phyloP scores from a whole-genome alignment of 2,888 invertebrate genomes.

The Plutella xylostella region DNA sequence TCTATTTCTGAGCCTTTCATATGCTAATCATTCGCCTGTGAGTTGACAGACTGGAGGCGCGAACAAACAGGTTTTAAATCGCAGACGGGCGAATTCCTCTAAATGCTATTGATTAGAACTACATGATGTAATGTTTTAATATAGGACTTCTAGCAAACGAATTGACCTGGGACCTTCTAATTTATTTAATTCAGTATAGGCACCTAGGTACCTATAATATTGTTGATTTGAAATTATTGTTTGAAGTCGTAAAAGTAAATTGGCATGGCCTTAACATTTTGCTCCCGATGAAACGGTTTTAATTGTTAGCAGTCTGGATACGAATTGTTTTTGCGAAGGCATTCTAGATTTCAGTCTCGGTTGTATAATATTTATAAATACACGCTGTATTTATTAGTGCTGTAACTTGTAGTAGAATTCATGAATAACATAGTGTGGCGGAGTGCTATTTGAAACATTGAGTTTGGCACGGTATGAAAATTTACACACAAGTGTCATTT shows the following conservation, averaged over 20 bases:
- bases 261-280: conserved; percentile 15
- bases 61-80: too few relatives aligned
- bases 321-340: too few relatives aligned
- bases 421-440: too few relatives aligned
- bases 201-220: not conserved
- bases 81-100: too few relatives aligned
- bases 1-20: conserved; percentile 20
- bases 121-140: not conserved
- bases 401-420: too few relatives aligned
- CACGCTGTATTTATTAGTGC: too few relatives aligned
- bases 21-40: conserved; percentile 10
- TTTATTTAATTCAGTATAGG: not conserved
- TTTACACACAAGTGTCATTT: too few relatives aligned
- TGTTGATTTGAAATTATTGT: conserved; percentile 15
- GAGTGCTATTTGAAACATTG: too few relatives aligned
- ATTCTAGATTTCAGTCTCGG: too few relatives aligned
- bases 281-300: conserved; percentile 11
- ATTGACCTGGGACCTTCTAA: conserved; percentile 4
- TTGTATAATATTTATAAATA: too few relatives aligned
- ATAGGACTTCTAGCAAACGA: not conserved
- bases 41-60: not conserved
- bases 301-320: too few relatives aligned
- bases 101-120: not conserved
- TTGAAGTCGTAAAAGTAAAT: conserved; percentile 16
- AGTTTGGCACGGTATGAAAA: too few relatives aligned